Conservation (phyloP, 2,888 invertebrate genomes). For the Synanthedon myopaeformis region DNA sequence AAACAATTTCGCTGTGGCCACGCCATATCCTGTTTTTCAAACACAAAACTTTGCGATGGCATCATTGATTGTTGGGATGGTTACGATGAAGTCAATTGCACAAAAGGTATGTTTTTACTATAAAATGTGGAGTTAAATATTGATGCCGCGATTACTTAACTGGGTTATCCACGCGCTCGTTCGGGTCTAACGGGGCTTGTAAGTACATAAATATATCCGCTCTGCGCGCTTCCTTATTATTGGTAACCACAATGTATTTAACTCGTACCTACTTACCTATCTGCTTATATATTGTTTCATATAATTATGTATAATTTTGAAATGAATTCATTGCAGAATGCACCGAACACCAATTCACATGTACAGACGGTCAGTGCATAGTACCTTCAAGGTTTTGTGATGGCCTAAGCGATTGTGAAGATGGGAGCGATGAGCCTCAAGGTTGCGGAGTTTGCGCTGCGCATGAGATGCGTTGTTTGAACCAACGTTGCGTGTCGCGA, state of each 20-base stretch:
- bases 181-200: constrained; percentile 39
- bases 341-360: constrained; percentile 60
- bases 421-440: constrained; percentile 77
- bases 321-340: constrained; percentile 42
- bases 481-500: constrained; percentile 74
- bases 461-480: constrained; percentile 52
- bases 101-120: constrained; percentile 57
- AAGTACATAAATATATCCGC: not conserved
- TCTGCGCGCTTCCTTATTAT: constrained; percentile 19
- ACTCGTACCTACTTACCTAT: too few species aligned
- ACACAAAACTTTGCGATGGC: constrained; percentile 77
- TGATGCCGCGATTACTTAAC: constrained; percentile 23
- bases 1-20: constrained; percentile 81
- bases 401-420: constrained; percentile 74
- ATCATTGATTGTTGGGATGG: constrained; percentile 84
- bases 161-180: constrained; percentile 41
- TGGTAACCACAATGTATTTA: constrained; percentile 10
- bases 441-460: constrained; percentile 68
- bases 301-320: too few species aligned
- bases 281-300: too few species aligned
- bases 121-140: not conserved
- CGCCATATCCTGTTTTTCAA: constrained; percentile 78
- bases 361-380: constrained; percentile 76
- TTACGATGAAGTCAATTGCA: constrained; percentile 79
- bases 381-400: constrained; percentile 76